Percentiles rank a stretch among this genome's conserved stretches.
These are phyloP conservation scores for Chloropsis cyanopogon DNA, from an alignment of 2,113 vertebrate species.

Conservation along the genomic window DNA sequence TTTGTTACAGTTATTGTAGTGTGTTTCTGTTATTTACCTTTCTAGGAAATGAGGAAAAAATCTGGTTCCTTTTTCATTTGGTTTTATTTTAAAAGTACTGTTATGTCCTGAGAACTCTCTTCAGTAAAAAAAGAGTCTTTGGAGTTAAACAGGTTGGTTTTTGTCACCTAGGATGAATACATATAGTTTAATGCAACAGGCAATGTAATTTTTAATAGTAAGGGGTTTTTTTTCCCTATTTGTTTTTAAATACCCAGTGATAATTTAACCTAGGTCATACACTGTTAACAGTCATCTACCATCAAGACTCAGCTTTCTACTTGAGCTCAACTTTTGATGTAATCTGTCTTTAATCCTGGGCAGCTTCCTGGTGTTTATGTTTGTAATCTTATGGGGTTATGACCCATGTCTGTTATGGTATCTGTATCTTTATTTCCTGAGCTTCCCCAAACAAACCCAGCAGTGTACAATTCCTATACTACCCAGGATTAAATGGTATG, in stretches of 20 bases:
- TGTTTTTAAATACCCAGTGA: background rate
- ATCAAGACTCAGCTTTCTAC: background rate
- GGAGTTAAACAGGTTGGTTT: background rate
- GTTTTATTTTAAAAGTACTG: background rate
- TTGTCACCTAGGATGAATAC: background rate
- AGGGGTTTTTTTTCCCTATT: accelerated
- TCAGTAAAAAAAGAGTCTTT: background rate
- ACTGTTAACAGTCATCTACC: background rate
- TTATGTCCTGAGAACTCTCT: background rate
- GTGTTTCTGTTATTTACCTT: background rate
- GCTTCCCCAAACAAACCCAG: background rate
- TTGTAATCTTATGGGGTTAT: background rate
- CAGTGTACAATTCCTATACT: background rate
- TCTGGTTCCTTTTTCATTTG: background rate
- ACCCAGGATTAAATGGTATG: background rate
- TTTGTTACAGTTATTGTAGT: background rate
- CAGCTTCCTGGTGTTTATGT: background rate
- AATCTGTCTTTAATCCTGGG: background rate
- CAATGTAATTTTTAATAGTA: background rate
- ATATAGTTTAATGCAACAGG: background rate
- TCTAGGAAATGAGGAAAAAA: background rate
- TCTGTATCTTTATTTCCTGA: background rate
- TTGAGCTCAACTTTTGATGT: background rate
- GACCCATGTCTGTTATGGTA: background rate
- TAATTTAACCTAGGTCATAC: background rate